Evolutionary conservation across 1,140 invertebrate species (phyloP).

Genomic region (Drosophila kepulauana): DNA sequence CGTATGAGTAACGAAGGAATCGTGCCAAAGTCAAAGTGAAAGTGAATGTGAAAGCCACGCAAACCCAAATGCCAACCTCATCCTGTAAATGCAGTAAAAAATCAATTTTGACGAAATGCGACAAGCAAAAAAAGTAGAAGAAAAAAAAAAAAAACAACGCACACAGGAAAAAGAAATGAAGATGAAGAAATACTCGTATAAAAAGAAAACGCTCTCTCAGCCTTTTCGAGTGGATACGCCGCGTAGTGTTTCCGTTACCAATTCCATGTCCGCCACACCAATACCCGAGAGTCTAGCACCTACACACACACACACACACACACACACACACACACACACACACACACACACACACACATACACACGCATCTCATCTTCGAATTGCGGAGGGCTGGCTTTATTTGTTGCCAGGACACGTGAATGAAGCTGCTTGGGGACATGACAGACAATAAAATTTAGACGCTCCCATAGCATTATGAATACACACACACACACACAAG

Average conservation of each 20-base stretch:
- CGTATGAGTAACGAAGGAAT: slow-evolving; percentile 47
- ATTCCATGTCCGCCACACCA: background rate
- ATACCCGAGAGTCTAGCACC: slow-evolving; percentile 4
- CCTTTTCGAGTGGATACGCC: slow-evolving; percentile 8
- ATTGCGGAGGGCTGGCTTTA: slow-evolving; percentile 17
- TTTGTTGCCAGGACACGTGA: slow-evolving; percentile 46
- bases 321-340: background rate
- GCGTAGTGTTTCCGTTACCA: slow-evolving; percentile 23
- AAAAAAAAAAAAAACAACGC: slow-evolving; percentile 23
- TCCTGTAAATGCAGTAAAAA: slow-evolving; percentile 71
- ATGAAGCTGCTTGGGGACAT: slow-evolving; percentile 38
- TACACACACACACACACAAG: slow-evolving; percentile 22
- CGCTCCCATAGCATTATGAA: slow-evolving; percentile 58
- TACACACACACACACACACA: background rate
- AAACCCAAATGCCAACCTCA: slow-evolving; percentile 46
- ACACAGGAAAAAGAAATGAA: background rate
- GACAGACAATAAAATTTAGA: slow-evolving; percentile 58
- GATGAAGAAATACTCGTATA: slow-evolving; percentile 12
- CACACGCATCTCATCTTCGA: background rate
- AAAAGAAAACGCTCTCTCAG: slow-evolving; percentile 25
- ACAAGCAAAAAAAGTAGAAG: slow-evolving; percentile 42
- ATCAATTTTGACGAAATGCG: slow-evolving; percentile 76
- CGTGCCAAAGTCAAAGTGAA: slow-evolving; percentile 48
- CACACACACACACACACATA: background rate
- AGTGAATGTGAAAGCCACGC: slow-evolving; percentile 48